Evolutionary conservation across 2,888 invertebrate genomes (phyloP), one percentile per base, ranked within the genome.

Genomic region (Junonia oenone): DNA sequence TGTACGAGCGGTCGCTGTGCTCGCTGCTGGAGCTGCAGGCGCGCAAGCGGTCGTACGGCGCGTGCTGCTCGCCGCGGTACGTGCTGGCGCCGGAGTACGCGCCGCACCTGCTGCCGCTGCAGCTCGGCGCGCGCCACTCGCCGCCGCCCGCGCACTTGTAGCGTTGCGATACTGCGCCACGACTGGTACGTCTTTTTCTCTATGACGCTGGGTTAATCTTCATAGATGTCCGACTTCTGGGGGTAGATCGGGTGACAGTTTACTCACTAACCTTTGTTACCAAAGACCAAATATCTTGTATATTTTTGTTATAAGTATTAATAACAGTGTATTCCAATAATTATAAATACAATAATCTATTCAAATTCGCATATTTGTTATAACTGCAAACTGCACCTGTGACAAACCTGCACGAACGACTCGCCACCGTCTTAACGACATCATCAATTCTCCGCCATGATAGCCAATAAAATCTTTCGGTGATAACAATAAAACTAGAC

Each of bases 131-230:
- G 72, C 72, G 86, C 51, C 68, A 76, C 33, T 81, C 87, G 61
- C 89, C 89, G 68, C 88, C 88, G 65, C 88, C 89, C 29, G 88
- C 89, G 77, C 89, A 87, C 78, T 84, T 88, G 85, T 89, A 89
- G 88, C 89, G 80, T 69, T 71, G 78, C 71, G 76, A 77, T 62
- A 69, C 72, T 59, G 86, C 87, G 86, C 82, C 84, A 76, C 62
- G 55, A 40, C 60, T 63, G 64, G 69, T 69, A 55, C 33, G 48
- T 22, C 17, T 49, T 22, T 31, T n/a, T n/a, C n/a, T n/a, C n/a
- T n/a, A n/a, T n/a, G n/a, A n/a, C n/a, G n/a, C n/a, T n/a, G n/a
- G n/a, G n/a, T n/a, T n/a, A n/a, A n/a, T n/a, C n/a, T n/a, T n/a
- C n/a, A n/a, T n/a, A n/a, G n/a, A n/a, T n/a, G n/a, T n/a, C n/a